These are phyloP conservation scores for Cariama cristata DNA, from an alignment of 2,113 vertebrate species.

Conservation along the genomic window DNA sequence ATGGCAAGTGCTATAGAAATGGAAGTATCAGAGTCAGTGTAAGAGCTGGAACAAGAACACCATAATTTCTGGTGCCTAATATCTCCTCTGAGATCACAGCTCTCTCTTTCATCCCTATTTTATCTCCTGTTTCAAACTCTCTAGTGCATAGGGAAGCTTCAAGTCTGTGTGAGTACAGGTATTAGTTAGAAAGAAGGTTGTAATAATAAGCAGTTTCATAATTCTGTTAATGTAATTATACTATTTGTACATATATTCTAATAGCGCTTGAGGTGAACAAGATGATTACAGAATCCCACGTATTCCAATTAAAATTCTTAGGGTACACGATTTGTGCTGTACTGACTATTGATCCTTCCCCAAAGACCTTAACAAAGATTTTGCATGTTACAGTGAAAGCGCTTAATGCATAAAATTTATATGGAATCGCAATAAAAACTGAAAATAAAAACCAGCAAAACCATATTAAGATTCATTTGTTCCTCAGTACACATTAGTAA, in stretches of 20 bases:
- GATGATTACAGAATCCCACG: neutral
- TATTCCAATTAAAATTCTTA: neutral
- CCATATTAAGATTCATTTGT: neutral
- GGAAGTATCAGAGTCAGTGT: slow-evolving; percentile 71
- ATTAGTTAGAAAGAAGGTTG: neutral
- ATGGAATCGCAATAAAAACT: neutral
- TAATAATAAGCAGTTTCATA: neutral
- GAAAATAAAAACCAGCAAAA: neutral
- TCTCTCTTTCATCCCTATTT: slow-evolving; percentile 30
- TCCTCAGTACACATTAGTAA: neutral
- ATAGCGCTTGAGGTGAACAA: neutral
- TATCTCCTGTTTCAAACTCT: neutral
- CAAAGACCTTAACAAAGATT: neutral
- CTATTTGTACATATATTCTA: neutral
- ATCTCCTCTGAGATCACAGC: slow-evolving; percentile 33
- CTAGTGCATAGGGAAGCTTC: neutral
- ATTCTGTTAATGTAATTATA: neutral
- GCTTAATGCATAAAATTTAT: neutral
- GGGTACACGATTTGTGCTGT: neutral
- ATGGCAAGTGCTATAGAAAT: slow-evolving; percentile 75
- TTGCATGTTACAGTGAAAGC: neutral
- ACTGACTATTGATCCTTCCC: neutral
- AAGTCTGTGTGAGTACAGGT: neutral
- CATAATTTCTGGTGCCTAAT: slow-evolving; percentile 61
- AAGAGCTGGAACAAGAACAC: slow-evolving; percentile 63